Conservation (phyloP, 2,797 vertebrate genomes). For the Notamacropus eugenii region DNA sequence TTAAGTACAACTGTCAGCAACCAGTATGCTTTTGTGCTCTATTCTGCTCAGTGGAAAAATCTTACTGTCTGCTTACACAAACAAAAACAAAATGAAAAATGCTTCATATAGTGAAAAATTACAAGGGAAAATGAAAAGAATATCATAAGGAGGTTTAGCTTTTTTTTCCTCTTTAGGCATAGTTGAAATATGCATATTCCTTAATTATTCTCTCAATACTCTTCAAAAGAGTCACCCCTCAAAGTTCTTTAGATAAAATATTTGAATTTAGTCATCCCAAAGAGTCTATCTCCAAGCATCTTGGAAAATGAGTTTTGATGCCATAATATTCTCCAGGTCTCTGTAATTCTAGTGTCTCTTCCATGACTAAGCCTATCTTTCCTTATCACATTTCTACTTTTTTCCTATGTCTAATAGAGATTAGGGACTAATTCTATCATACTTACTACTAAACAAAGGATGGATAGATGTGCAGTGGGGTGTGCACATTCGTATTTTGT, state of each 20-base stretch:
- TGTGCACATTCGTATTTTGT: background rate
- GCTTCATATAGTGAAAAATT: constrained; percentile 48
- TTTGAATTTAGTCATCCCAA: constrained; percentile 8
- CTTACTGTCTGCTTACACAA: background rate
- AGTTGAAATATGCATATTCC: background rate
- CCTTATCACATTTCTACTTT: constrained; percentile 34
- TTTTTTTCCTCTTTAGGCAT: background rate
- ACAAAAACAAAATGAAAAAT: background rate
- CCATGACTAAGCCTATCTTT: background rate
- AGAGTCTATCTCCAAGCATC: background rate
- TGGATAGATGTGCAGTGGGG: background rate
- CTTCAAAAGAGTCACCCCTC: background rate
- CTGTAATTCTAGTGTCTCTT: background rate
- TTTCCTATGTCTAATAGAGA: background rate
- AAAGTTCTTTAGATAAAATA: background rate
- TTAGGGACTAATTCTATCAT: background rate
- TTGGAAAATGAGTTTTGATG: background rate
- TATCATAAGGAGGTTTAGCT: constrained; percentile 4
- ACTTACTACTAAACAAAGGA: background rate
- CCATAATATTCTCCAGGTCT: background rate
- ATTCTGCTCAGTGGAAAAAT: background rate
- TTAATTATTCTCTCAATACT: background rate
- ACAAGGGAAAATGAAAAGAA: constrained; percentile 16
- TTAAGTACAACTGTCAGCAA: background rate
- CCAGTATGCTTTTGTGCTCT: background rate